Evolutionary conservation across 1,140 invertebrate genomes (phyloP).

Genomic region (Meloidogyne hapla): DNA sequence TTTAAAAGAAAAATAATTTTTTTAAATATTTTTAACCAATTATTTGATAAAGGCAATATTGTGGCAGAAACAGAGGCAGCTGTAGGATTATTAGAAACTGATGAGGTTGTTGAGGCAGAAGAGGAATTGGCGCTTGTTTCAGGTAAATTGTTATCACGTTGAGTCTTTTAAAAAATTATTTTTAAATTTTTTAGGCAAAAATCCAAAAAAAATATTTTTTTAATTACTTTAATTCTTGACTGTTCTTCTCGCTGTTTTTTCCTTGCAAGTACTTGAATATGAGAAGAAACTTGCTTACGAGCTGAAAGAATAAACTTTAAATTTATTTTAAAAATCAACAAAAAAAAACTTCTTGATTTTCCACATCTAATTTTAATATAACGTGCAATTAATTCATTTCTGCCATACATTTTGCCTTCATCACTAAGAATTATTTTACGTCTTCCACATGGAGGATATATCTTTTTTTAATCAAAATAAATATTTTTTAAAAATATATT

Average conservation of each 20-base stretch:
- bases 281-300: slow-evolving; percentile 97
- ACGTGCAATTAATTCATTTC: slow-evolving; percentile 97
- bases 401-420: slow-evolving; percentile 99
- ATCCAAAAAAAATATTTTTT: too few species aligned
- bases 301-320: slow-evolving; percentile 63
- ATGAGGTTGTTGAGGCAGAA: slow-evolving; percentile 1
- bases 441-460: slow-evolving; percentile 97
- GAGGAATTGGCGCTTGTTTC: neutral
- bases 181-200: too few species aligned
- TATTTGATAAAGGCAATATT: neutral
- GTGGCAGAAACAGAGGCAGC: slow-evolving; percentile 11
- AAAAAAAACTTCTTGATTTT: slow-evolving; percentile 79
- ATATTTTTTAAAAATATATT: slow-evolving; percentile 68
- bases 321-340: neutral
- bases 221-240: slow-evolving; percentile 81
- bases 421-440: slow-evolving; percentile 99
- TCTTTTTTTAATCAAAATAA: slow-evolving; percentile 64
- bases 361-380: slow-evolving; percentile 98
- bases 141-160: neutral
- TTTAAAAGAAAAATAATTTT: neutral
- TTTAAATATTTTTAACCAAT: neutral
- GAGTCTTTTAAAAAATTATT: neutral
- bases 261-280: slow-evolving; percentile 96
- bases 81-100: neutral
- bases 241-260: slow-evolving; percentile 95